Evolutionary conservation across 2,113 vertebrate species (phyloP).

Genomic region (Neolamprologus hecqui): DNA sequence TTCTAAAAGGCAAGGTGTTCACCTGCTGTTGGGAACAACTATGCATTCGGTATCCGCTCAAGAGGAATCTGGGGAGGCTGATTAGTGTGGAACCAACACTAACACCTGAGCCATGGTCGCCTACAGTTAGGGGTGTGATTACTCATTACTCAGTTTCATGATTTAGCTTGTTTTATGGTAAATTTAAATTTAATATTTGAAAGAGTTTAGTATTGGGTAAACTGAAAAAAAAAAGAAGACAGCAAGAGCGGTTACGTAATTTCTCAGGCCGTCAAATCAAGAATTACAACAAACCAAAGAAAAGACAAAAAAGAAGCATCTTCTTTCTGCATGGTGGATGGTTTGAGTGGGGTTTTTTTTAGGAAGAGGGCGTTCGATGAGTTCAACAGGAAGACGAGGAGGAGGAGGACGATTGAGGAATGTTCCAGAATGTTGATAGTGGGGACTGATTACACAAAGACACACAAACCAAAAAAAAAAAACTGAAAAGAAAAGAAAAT

Average conservation of each 20-base stretch:
- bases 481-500: not conserved
- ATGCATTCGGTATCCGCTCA: not conserved
- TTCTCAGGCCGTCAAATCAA: not conserved
- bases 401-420: conserved; percentile 16
- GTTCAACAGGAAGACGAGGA: conserved; percentile 35
- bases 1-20: not conserved
- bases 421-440: conserved; percentile 46
- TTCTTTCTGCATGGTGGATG: not conserved
- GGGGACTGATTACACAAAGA: conserved; percentile 27
- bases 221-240: not conserved
- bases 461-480: not conserved
- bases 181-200: not conserved
- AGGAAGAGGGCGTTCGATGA: conserved; percentile 13
- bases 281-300: not conserved
- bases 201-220: not conserved
- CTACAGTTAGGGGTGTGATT: not conserved
- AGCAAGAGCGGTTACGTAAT: not conserved
- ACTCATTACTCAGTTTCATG: not conserved
- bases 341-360: not conserved
- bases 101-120: not conserved
- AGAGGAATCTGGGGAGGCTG: not conserved
- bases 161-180: not conserved
- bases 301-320: not conserved
- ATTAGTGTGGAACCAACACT: not conserved
- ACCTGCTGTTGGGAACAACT: not conserved